Evolutionary conservation across 2,113 vertebrate genomes (phyloP).

Genomic region (Chaenocephalus aceratus): DNA sequence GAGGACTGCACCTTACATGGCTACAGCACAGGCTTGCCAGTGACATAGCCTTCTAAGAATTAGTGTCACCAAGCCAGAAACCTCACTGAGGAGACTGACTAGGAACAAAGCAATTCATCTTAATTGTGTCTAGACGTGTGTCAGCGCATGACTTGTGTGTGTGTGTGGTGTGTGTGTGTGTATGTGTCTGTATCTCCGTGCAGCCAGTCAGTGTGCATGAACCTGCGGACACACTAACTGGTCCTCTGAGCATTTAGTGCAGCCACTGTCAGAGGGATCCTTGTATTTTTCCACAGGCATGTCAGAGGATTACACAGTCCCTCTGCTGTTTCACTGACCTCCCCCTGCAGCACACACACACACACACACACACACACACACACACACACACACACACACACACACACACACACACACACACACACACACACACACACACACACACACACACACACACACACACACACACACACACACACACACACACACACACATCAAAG

Average conservation of each 20-base stretch:
- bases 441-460: constrained; percentile 26
- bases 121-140: constrained; percentile 38
- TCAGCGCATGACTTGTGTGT: constrained; percentile 31
- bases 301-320: constrained; percentile 80
- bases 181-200: constrained; percentile 22
- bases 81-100: constrained; percentile 44
- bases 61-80: constrained; percentile 69
- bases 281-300: constrained; percentile 82
- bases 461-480: constrained; percentile 41
- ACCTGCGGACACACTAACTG: constrained; percentile 67
- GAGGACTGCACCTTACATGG: constrained; percentile 66
- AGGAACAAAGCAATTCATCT: constrained; percentile 32
- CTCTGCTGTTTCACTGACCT: constrained; percentile 73
- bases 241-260: constrained; percentile 63
- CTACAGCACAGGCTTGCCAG: constrained; percentile 34
- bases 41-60: constrained; percentile 76
- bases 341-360: constrained; percentile 24
- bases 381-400: constrained; percentile 43
- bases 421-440: constrained; percentile 41
- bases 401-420: constrained; percentile 42
- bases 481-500: constrained; percentile 70
- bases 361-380: constrained; percentile 41
- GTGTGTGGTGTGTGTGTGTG: constrained; percentile 29
- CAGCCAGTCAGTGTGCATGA: constrained; percentile 26
- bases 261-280: constrained; percentile 74